phyloP scores from a whole-genome alignment of 1,140 invertebrate species.

The Euwallacea fornicatus region DNA sequence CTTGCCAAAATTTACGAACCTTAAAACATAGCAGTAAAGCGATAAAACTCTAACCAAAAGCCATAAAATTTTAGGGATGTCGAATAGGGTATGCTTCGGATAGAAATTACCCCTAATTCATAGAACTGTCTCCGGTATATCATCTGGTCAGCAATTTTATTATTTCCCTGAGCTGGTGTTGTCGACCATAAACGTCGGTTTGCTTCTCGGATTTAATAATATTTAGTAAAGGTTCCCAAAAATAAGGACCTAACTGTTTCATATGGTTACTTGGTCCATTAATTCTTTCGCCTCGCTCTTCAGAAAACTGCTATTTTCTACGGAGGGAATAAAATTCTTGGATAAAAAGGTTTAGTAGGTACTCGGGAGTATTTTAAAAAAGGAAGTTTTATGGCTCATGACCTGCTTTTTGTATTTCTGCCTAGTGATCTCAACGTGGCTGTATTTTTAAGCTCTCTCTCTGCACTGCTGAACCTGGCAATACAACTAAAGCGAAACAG shows the following conservation, averaged over 20 bases:
- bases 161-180: conserved; percentile 20
- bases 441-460: neutral
- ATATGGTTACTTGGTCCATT: conserved; percentile 28
- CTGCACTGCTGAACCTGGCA: neutral
- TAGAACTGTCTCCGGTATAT: conserved; percentile 27
- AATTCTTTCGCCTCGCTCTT: conserved; percentile 19
- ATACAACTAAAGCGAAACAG: neutral
- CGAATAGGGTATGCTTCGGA: conserved; percentile 17
- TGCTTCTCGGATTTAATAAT: conserved; percentile 31
- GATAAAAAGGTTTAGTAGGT: conserved; percentile 24
- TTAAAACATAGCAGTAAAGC: neutral
- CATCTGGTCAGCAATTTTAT: conserved; percentile 29
- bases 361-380: conserved; percentile 13
- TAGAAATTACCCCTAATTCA: conserved; percentile 30
- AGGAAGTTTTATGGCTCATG: conserved; percentile 6
- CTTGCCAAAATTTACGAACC: neutral
- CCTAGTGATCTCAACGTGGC: neutral
- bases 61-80: conserved; percentile 9
- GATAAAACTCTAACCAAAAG: conserved; percentile 7
- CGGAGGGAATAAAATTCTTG: conserved; percentile 14
- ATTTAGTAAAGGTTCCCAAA: conserved; percentile 22
- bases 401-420: conserved; percentile 2
- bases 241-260: conserved; percentile 26
- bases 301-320: conserved; percentile 15
- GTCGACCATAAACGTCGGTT: conserved; percentile 24